Base-by-base conservation (phyloP, 2,113 vertebrate species). In the Nycticryphes semicollaris region DNA sequence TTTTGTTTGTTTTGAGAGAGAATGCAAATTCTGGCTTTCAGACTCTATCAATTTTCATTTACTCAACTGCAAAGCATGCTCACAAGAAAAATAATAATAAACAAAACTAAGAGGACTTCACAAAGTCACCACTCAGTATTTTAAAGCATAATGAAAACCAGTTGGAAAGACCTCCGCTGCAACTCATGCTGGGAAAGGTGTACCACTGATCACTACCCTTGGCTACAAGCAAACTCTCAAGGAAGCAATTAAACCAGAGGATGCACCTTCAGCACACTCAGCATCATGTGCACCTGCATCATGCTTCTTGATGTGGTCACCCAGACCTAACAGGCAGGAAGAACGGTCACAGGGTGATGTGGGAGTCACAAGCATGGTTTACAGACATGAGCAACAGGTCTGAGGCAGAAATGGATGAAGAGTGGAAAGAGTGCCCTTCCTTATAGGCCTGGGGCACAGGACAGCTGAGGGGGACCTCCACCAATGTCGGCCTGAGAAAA, bases 381-480 rank as follows among this genome's bases (percentile, higher is more conserved):
- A n/a, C 0, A 0, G 45, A n/a, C 83, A 80, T 31, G 35, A 94
- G 25, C 41, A 28, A 73, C 14, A 67, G 15, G 48, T 16, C 57
- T 56, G 25, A 67, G 25, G 45, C 48, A 94, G 21, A 5, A 27
- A 35, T 4, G 21, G 47, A 54, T 25, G 41, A 64, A 30, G 2
- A 41, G 9, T 10, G 31, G 51, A 35, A 84, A 41, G n/a, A n/a
- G 10, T 4, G 27, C 6, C 48, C 16, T 67, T 59, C 31, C 27
- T 43, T 51, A 22, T 0, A 0, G 10, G 31, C 5, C 12, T 21
- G 4, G 7, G 5, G 9, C 30, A 41, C 0, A 0, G 25, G n/a
- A 25, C 6, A 80, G 13, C 22, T 59, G 50, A 48, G 27, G 11
- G 53, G 33, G 15, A 45, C 14, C 35, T 74, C 33, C 57, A 77